Percentiles rank a stretch among this genome's conserved stretches.
phyloP scores from a whole-genome alignment of 2,113 vertebrate species.

The Leucosticte australis region DNA sequence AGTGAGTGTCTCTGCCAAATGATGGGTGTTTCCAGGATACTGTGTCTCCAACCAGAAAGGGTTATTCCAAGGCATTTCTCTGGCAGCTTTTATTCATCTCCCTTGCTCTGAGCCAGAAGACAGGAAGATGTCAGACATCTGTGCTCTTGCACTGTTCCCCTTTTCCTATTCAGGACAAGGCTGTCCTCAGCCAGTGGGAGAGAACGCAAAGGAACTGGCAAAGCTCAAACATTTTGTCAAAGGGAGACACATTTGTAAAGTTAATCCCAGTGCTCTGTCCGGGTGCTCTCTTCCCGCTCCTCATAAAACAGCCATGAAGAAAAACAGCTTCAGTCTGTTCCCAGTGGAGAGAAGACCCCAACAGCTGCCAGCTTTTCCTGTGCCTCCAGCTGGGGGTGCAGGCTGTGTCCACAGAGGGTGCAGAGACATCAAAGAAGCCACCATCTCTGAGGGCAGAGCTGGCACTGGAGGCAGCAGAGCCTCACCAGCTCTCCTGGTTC shows the following conservation, averaged over 20 bases:
- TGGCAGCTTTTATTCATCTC: constrained; percentile 18
- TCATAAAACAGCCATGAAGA: not conserved
- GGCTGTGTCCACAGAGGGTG: not conserved
- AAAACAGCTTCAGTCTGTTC: not conserved
- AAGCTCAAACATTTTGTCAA: not conserved
- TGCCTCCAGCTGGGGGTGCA: not conserved
- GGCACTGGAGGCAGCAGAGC: not conserved
- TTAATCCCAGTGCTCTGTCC: not conserved
- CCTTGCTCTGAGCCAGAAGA: not conserved
- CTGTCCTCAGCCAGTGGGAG: not conserved
- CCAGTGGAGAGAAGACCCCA: not conserved
- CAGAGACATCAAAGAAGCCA: not conserved
- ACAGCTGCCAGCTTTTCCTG: not conserved
- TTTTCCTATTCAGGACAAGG: constrained; percentile 5
- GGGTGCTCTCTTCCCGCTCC: not conserved
- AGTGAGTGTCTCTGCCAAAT: not conserved
- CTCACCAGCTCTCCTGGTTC: not conserved
- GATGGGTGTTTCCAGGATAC: constrained; percentile 28
- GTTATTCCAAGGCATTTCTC: constrained; percentile 27
- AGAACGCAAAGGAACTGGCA: not conserved
- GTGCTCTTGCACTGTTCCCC: not conserved
- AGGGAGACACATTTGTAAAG: not conserved
- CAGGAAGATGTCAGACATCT: constrained; percentile 4
- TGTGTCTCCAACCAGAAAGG: constrained; percentile 3
- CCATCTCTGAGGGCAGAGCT: not conserved